phyloP scores from a whole-genome alignment of 2,113 vertebrate genomes.

The Lucifuga dentata region DNA sequence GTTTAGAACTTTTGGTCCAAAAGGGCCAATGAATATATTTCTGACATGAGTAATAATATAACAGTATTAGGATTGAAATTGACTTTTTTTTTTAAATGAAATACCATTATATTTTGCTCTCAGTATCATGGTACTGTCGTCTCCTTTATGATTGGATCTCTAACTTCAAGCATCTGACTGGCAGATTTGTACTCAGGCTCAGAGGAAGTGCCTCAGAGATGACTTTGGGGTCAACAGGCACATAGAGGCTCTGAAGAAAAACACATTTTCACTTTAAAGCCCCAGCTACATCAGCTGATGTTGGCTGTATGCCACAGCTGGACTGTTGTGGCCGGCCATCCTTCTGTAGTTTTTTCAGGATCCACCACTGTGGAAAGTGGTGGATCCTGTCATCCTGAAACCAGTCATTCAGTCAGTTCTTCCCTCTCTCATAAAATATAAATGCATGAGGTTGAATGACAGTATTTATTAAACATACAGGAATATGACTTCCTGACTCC shows the following conservation, averaged over 20 bases:
- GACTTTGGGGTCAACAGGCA: constrained; percentile 1
- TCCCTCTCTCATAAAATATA: too few species aligned
- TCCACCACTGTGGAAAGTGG: too few species aligned
- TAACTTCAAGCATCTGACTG: constrained; percentile 5
- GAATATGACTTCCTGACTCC: constrained; percentile 8
- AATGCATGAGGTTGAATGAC: constrained; percentile 8
- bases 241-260: not conserved
- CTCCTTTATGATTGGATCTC: not conserved
- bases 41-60: not conserved
- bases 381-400: too few species aligned
- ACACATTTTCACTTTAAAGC: constrained; percentile 24
- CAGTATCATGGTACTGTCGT: too few species aligned
- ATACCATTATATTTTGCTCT: too few species aligned
- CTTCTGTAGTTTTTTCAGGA: too few species aligned
- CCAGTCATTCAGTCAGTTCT: too few species aligned
- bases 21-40: constrained; percentile 17
- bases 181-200: not conserved
- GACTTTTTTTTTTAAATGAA: too few species aligned
- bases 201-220: constrained; percentile 10
- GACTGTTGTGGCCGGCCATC: too few species aligned
- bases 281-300: not conserved
- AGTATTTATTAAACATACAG: not conserved
- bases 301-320: too few species aligned
- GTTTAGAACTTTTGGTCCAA: too few species aligned
- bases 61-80: too few species aligned